phyloP scores from a whole-genome alignment of 2,888 invertebrate species.

The Dolomedes plantarius region DNA sequence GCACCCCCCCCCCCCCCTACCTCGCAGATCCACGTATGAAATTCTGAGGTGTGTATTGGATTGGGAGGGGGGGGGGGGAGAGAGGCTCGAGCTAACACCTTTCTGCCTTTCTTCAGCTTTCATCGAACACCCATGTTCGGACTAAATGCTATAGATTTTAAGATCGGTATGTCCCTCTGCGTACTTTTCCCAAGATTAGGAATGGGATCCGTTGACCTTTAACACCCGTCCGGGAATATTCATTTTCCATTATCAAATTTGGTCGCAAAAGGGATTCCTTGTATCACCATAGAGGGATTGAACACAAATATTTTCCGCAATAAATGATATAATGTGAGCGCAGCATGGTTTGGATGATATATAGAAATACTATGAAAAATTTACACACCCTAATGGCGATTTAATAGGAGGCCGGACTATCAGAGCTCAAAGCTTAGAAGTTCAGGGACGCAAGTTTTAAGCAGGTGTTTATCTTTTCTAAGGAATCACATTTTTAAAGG shows the following conservation, averaged over 20 bases:
- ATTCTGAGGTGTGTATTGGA: constrained; percentile 19
- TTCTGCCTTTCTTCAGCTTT: constrained; percentile 36
- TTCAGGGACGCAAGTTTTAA: too few species aligned
- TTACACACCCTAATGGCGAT: too few species aligned
- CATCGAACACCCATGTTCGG: constrained; percentile 58
- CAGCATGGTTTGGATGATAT: too few species aligned
- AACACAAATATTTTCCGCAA: not conserved
- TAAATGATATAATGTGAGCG: not conserved
- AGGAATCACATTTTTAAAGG: too few species aligned
- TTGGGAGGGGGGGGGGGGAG: constrained; percentile 12
- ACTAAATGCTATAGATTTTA: constrained; percentile 62
- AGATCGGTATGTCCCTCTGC: constrained; percentile 28
- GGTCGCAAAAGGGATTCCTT: not conserved
- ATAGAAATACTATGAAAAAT: too few species aligned
- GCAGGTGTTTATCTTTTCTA: too few species aligned
- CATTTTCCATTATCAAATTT: not conserved
- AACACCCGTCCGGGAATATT: constrained; percentile 10
- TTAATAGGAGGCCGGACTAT: too few species aligned
- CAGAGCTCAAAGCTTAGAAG: too few species aligned
- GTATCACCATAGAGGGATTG: not conserved
- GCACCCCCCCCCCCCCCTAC: too few species aligned
- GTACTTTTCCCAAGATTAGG: constrained; percentile 41
- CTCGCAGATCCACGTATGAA: constrained; percentile 18
- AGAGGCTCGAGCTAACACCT: not conserved
- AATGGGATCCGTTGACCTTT: constrained; percentile 12